A percentile compares a stretch with the other conserved stretches of the same genome.
phyloP scores from a whole-genome alignment of 2,113 vertebrate species.

The Chiloscyllium plagiosum region DNA sequence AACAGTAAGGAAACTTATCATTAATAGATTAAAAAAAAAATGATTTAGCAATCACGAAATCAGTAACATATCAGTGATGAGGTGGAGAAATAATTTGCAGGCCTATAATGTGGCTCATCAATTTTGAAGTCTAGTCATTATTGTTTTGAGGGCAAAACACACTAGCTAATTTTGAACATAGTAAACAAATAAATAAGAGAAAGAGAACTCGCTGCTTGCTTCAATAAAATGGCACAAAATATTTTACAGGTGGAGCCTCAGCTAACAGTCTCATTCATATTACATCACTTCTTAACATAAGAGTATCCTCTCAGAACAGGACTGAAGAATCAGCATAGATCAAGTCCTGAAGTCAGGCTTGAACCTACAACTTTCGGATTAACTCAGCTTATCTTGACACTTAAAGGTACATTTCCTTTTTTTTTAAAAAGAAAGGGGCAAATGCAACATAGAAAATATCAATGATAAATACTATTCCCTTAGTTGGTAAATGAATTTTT shows the following conservation, averaged over 20 bases:
- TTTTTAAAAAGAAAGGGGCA: background rate
- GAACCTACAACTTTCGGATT: background rate
- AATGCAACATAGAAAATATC: background rate
- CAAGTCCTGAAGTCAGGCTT: background rate
- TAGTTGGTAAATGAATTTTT: background rate
- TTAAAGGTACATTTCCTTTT: background rate
- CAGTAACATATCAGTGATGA: background rate
- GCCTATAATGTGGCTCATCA: background rate
- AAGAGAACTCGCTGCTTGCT: background rate
- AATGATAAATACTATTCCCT: background rate
- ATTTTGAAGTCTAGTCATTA: background rate
- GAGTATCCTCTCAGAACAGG: background rate
- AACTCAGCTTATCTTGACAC: background rate
- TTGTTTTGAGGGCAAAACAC: background rate
- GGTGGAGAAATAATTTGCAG: background rate
- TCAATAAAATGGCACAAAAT: background rate
- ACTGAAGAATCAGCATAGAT: background rate
- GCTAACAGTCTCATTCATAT: background rate
- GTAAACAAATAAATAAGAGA: background rate
- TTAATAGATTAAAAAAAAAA: background rate
- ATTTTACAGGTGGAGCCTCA: background rate
- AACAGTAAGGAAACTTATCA: background rate
- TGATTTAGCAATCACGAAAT: background rate
- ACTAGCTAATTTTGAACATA: background rate
- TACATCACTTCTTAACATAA: background rate